Evolutionary conservation across 2,113 vertebrate species (phyloP), one percentile per base, ranked within the genome.

Genomic region (Albula glossodonta): DNA sequence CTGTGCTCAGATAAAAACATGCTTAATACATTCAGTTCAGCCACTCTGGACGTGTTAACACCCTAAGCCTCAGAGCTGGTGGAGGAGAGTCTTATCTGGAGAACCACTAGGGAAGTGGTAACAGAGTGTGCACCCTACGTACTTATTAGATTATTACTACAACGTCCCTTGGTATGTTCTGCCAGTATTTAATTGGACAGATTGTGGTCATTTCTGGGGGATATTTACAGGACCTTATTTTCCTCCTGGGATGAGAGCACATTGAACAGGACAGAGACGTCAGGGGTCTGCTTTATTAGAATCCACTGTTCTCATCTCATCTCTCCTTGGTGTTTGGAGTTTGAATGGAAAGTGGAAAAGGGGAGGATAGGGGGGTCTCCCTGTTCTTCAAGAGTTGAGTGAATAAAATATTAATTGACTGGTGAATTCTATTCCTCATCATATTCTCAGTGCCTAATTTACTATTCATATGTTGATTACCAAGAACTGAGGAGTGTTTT

Each of bases 391-490:
- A 82, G 88, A 83, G 85, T 79, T 66, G 52, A 84, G 48, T 82
- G 25, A 10, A 86, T 89, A 78, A 88, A 92, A 88, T 89, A 90
- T 89, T 90, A 89, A 92, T 88, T 19, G 90, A 88, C 51, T 85
- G 86, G 89, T 90, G 86, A 88, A 90, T 86, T n/a, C 51, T 87
- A 82, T 89, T 87, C 77, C 63, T 22, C 85, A 0, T 11, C 4
- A 15, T 78, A 41, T 83, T 85, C 87, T 88, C 90, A 77, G 88
- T 57, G 81, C 85, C 86, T 91, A 48, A 91, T 92, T 89, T 89
- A 88, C 89, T 92, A 92, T 92, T 92, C 83, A 85, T 88, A 84
- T 70, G 77, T 88, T 88, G 87, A 85, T 91, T 88, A 79, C 86
- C 88, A 90, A 88, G 82, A 92, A 90, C 85, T 86, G 41, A 83